phyloP scores from a whole-genome alignment of 2,888 invertebrate species.

The Eupithecia inturbata region DNA sequence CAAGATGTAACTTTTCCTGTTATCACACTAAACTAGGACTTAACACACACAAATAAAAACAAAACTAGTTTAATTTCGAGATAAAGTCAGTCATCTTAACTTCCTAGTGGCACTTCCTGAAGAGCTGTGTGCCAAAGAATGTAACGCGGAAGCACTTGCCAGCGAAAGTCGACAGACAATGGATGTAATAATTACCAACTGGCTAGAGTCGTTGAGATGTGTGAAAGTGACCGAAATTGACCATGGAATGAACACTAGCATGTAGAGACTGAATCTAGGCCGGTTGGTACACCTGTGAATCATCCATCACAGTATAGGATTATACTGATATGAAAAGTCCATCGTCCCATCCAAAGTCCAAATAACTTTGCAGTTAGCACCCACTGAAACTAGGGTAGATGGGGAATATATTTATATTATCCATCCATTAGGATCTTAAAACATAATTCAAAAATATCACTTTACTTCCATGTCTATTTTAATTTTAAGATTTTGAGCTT shows the following conservation, averaged over 20 bases:
- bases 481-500: too few species aligned
- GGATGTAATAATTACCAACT: conserved; percentile 58
- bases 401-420: too few species aligned
- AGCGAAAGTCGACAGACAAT: conserved; percentile 74
- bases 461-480: too few species aligned
- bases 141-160: conserved; percentile 51
- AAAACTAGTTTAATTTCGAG: conserved; percentile 1
- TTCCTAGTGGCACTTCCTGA: conserved; percentile 27
- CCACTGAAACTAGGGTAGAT: neutral
- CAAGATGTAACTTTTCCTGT: neutral
- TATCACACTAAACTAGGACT: neutral
- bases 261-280: conserved; percentile 23
- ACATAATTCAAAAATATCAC: too few species aligned
- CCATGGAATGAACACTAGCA: conserved; percentile 38
- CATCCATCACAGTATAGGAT: too few species aligned
- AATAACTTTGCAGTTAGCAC: neutral
- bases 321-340: neutral
- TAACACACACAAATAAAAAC: neutral
- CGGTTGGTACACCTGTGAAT: conserved; percentile 15
- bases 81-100: conserved; percentile 7
- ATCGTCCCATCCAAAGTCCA: too few species aligned
- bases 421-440: too few species aligned
- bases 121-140: conserved; percentile 36
- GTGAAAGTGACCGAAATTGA: conserved; percentile 65
- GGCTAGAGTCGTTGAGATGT: conserved; percentile 49